Percentiles rank a stretch among this genome's conserved stretches.
phyloP scores from a whole-genome alignment of 2,113 vertebrate species.

The Tamias sibiricus region DNA sequence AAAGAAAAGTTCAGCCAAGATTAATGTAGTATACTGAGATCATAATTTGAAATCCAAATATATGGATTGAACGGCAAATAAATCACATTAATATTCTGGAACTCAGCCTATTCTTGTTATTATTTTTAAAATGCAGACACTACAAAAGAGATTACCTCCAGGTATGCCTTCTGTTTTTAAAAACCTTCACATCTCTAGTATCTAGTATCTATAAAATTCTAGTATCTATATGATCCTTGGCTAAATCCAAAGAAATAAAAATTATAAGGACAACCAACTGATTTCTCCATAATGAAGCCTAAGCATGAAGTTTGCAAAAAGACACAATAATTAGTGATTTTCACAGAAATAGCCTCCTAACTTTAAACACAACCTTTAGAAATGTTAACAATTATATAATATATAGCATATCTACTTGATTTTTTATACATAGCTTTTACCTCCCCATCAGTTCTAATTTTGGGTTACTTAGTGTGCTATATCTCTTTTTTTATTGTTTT shows the following conservation, averaged over 20 bases:
- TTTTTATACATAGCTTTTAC: neutral
- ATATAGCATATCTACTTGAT: neutral
- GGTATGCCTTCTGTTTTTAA: neutral
- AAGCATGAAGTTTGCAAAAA: neutral
- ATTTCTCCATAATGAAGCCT: neutral
- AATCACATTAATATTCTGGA: neutral
- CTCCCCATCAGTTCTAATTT: neutral
- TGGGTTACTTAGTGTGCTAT: neutral
- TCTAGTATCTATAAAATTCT: neutral
- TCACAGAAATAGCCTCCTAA: neutral
- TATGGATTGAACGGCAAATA: neutral
- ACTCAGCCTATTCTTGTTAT: neutral
- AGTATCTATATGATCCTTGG: neutral
- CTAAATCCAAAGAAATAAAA: neutral
- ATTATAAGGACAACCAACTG: neutral
- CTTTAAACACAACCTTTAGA: neutral
- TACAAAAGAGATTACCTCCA: neutral
- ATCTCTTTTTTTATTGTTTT: too few species aligned
- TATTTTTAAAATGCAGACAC: neutral
- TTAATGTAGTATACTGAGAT: neutral
- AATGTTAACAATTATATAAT: neutral
- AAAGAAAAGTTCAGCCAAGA: neutral
- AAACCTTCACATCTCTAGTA: neutral
- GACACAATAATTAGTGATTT: neutral
- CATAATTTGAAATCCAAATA: neutral